Evolutionary conservation across 2,888 invertebrate species (phyloP).

Genomic region (Hedychridium roseum): DNA sequence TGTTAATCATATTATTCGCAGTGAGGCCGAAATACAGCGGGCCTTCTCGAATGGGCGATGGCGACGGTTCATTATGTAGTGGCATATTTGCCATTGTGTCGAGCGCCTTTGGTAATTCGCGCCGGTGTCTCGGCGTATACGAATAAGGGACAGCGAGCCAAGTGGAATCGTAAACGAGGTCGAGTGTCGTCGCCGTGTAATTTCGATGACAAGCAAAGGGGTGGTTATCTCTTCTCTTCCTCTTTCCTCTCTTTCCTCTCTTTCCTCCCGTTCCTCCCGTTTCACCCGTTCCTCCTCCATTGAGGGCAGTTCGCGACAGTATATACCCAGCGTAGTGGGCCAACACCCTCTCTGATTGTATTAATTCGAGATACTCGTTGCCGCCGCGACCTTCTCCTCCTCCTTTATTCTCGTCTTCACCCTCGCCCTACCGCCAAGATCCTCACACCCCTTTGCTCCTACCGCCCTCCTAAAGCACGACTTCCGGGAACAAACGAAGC

Average conservation of each 20-base stretch:
- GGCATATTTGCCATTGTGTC: slow-evolving; percentile 25
- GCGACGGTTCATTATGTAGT: slow-evolving; percentile 34
- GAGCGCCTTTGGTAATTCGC: slow-evolving; percentile 27
- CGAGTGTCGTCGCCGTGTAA: slow-evolving; percentile 48
- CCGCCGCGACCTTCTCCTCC: slow-evolving; percentile 8
- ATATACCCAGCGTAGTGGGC: too few species aligned
- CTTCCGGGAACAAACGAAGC: slow-evolving; percentile 63
- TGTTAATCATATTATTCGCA: too few species aligned
- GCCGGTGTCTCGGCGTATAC: slow-evolving; percentile 19
- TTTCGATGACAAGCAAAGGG: slow-evolving; percentile 52
- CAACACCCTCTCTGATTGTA: slow-evolving; percentile 51
- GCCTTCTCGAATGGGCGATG: too few species aligned
- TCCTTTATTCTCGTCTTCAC: slow-evolving; percentile 12
- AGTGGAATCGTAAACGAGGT: slow-evolving; percentile 41
- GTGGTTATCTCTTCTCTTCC: slow-evolving; percentile 39
- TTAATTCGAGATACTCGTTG: slow-evolving; percentile 55
- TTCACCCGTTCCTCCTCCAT: too few species aligned
- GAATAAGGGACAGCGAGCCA: slow-evolving; percentile 17
- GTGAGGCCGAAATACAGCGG: too few species aligned
- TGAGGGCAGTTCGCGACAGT: too few species aligned
- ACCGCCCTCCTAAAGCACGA: slow-evolving; percentile 49
- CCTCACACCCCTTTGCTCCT: too few species aligned
- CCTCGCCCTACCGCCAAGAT: slow-evolving; percentile 18
- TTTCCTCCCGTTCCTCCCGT: background rate
- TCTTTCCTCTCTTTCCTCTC: background rate